Base-by-base conservation (phyloP, 2,888 invertebrate species). In the Aradus depressus region DNA sequence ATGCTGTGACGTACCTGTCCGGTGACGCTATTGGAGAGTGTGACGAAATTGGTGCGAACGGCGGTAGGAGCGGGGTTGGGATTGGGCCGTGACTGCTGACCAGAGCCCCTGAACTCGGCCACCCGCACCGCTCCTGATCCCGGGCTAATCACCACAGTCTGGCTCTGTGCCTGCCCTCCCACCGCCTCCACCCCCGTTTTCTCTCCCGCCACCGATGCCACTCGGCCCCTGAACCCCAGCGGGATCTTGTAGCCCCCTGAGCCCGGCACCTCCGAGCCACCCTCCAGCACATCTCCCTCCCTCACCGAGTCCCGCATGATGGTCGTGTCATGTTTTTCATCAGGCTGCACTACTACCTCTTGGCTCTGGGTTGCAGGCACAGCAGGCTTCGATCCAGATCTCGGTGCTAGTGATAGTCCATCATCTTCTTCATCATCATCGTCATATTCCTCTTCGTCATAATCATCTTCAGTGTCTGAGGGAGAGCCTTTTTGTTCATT, bases 1-100 rank as follows among this genome's bases (percentile, higher is more conserved):
- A 8, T n/a, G n/a, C n/a, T n/a, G n/a, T n/a, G n/a, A 32, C 78
- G 79, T 59, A 83, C 69, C 60, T 78, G 79, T 4, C 86, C 84
- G 1, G 84, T 81, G 44, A 86, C 80, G 2, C 85, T 85, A 66
- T 84, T 87, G 1, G 84, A 82, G 4, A 85, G 79, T 0, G 87
- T 82, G 3, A 86, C 78, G 65, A 83, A 88, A 62, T 77, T 76
- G 49, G 81, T 78, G 12, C 72, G 71, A n/a, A 50, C 53, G 14
- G 47, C 44, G 25, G 44, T 49, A 31, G 37, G 10, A 16, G 44
- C 47, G 26, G 43, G 18, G n/a, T n/a, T n/a, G n/a, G n/a, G n/a
- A n/a, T n/a, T n/a, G 4, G 38, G 38, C 22, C 34, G 35, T 25
- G 18, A 37, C 18, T 35, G 34, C 47, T 53, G 19, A 38, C 12